A percentile compares a stretch with the other conserved stretches of the same genome.
Conservation (phyloP, 2,113 vertebrate genomes). For the Aspidoscelis tigris region DNA sequence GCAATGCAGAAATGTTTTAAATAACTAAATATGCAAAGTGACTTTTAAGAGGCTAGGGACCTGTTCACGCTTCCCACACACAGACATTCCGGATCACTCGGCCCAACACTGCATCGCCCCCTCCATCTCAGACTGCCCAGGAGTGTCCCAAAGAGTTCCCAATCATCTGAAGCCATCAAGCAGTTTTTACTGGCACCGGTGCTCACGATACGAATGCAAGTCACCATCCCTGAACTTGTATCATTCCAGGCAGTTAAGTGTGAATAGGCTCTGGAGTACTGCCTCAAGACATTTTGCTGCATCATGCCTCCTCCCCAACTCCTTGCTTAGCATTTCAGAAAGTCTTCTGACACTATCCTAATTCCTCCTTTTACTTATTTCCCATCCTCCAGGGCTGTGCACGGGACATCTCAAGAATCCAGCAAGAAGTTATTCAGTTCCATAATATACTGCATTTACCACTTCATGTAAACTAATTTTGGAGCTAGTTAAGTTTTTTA, state of each 20-base stretch:
- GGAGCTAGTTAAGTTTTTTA: neutral
- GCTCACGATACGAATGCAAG: too few relatives aligned
- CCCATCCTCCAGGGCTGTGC: neutral
- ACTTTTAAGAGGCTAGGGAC: neutral
- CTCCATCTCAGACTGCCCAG: too few relatives aligned
- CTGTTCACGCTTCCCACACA: too few relatives aligned
- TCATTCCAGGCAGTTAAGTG: too few relatives aligned
- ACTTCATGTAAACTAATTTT: neutral
- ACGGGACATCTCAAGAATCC: neutral
- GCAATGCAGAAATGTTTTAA: too few relatives aligned
- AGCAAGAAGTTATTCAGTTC: neutral
- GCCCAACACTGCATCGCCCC: too few relatives aligned
- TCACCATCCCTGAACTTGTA: too few relatives aligned
- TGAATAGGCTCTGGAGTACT: neutral
- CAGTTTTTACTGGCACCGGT: too few relatives aligned
- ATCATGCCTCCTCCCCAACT: too few relatives aligned
- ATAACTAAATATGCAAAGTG: neutral
- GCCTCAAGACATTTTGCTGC: neutral
- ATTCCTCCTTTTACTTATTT: neutral
- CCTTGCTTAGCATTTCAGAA: neutral
- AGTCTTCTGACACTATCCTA: neutral
- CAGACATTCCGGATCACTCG: too few relatives aligned
- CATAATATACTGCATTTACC: neutral
- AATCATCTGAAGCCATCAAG: too few relatives aligned
- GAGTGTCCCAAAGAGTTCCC: too few relatives aligned